Conservation (phyloP, 92 coral and sea anemone genomes). For the Hydrozoanthus gracilis region DNA sequence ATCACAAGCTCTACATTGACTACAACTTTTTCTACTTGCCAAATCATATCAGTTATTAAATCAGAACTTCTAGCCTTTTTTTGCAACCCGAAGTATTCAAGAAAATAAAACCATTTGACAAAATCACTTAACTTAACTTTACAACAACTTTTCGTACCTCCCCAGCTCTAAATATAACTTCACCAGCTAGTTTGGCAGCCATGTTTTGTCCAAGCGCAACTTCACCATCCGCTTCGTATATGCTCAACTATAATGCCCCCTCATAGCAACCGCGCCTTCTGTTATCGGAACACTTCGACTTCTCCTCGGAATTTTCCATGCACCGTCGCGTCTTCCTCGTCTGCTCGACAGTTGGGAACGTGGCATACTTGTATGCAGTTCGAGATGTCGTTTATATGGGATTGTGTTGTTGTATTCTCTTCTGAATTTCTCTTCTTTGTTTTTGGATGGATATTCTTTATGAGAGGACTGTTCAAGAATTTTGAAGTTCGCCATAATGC, state of each 20-base stretch:
- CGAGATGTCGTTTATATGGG: constrained; percentile 93
- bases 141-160: constrained; percentile 60
- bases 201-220: constrained; percentile 46
- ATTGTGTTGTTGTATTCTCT: constrained; percentile 86
- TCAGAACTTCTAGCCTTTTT: too few relatives aligned
- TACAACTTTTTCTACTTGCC: too few relatives aligned
- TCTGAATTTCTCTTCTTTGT: constrained; percentile 94
- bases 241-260: neutral
- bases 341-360: constrained; percentile 22
- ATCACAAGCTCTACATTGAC: too few relatives aligned
- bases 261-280: neutral
- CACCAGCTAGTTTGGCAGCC: constrained; percentile 85
- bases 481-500: constrained; percentile 93
- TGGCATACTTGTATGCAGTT: constrained; percentile 15
- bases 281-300: constrained; percentile 24
- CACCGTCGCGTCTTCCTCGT: constrained; percentile 4
- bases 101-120: too few relatives aligned
- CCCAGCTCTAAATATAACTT: constrained; percentile 84
- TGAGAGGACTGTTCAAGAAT: constrained; percentile 97
- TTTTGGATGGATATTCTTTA: constrained; percentile 97
- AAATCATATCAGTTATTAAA: too few relatives aligned
- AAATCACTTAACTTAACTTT: neutral
- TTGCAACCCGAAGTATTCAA: too few relatives aligned
- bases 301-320: constrained; percentile 2
- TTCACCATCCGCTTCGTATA: neutral